Base-by-base conservation (phyloP, 35 echinoderm and acorn worm species). In the Anneissia japonica region DNA sequence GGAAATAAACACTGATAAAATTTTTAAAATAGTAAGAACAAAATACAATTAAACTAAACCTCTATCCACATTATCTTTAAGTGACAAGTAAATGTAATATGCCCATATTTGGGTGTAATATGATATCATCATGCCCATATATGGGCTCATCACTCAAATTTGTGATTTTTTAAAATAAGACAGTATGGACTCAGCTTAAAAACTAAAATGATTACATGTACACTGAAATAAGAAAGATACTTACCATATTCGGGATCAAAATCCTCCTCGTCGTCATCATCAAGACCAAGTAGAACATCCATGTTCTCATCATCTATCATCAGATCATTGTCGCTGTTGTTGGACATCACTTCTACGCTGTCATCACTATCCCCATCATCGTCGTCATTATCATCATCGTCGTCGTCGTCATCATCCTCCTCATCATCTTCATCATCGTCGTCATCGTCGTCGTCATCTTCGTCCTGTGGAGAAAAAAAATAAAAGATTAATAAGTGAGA, bases 391-490 rank as follows among this genome's bases (percentile, higher is more conserved):
- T 81, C 79, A 43, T 87, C 79, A 3, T 45, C 45, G 23, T 76
- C 37, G 34, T 84, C 82, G 56, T 82, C 73, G 31, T 82, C 41
- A 33, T 93, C 74, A 28, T 91, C 79, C 13, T 81, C n/a, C 34
- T 39, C 55, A 43, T 91, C 84, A 31, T 86, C 84, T 31, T 80
- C 82, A 34, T 77, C 83, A 32, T 86, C 76, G 16, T 86, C 84
- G 7, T 34, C 36, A 36, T 46, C 90, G 56, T 85, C 83, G 56
- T 79, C 83, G 41, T 79, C 89, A 0, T 37, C 39, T 12, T 84
- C 55, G 46, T 79, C 83, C 29, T 46, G 10, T 30, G 75, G 16
- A 82, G 56, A 28, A 72, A 14, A 73, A 19, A 19, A 23, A 29
- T 73, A 19, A 73, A 73, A 29, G 19, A 73, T 73, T 73, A 19